Conservation (phyloP, 2,797 vertebrate species). For the Myripristis murdjan region DNA sequence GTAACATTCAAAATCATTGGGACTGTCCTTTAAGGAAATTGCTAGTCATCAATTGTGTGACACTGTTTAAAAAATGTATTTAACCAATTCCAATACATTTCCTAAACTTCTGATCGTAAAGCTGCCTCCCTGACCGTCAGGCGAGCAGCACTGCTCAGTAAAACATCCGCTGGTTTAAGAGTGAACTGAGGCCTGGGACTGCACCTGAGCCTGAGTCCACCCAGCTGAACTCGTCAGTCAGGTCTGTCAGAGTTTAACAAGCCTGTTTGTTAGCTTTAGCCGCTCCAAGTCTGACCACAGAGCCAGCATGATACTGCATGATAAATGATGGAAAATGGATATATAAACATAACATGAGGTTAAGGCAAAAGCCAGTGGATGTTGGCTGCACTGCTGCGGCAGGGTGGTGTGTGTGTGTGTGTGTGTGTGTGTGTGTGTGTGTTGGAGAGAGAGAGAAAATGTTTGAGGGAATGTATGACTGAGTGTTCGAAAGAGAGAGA, state of each 20-base stretch:
- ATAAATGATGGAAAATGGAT: slow-evolving; percentile 65
- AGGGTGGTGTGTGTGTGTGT: slow-evolving; percentile 1
- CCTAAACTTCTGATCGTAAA: background rate
- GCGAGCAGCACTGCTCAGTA: slow-evolving; percentile 10
- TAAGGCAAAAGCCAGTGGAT: slow-evolving; percentile 45
- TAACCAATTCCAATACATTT: too few species aligned
- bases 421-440: slow-evolving; percentile 24
- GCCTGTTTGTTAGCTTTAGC: slow-evolving; percentile 53
- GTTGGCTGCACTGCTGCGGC: slow-evolving; percentile 33
- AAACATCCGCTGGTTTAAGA: slow-evolving; percentile 37
- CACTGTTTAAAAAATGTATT: too few species aligned
- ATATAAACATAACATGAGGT: slow-evolving; percentile 59
- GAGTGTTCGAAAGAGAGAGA: too few species aligned
- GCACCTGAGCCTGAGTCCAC: slow-evolving; percentile 45
- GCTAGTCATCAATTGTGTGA: too few species aligned
- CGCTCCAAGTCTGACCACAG: slow-evolving; percentile 46
- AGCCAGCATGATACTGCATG: slow-evolving; percentile 47
- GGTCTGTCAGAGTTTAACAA: slow-evolving; percentile 54
- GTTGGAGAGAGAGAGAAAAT: background rate
- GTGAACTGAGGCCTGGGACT: slow-evolving; percentile 20
- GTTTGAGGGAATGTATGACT: background rate
- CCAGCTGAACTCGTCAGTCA: slow-evolving; percentile 35
- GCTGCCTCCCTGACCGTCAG: background rate
- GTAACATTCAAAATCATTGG: too few species aligned
- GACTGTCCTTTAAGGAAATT: too few species aligned